A percentile compares a stretch with the other conserved stretches of the same genome.
These are phyloP conservation scores for Patella pellucida DNA, from an alignment of 2,888 invertebrate species.

Conservation along the genomic window DNA sequence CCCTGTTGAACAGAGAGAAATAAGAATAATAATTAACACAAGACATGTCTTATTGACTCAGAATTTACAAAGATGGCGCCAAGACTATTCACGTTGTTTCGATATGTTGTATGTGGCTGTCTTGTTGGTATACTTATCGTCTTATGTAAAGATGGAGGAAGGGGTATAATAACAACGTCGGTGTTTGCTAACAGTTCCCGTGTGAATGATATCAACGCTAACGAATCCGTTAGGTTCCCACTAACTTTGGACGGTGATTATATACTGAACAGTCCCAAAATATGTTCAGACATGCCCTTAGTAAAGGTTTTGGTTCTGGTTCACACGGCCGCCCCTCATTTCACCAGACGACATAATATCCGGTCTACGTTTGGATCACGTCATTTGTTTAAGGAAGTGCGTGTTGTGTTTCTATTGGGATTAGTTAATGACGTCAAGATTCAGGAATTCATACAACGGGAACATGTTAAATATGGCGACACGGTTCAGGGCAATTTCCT, in stretches of 20 bases:
- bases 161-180: too few relatives aligned
- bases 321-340: constrained; percentile 43
- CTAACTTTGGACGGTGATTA: constrained; percentile 30
- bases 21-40: too few relatives aligned
- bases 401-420: constrained; percentile 49
- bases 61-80: too few relatives aligned
- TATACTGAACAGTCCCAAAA: constrained; percentile 29
- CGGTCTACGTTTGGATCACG: constrained; percentile 48
- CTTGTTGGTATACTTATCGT: too few relatives aligned
- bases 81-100: too few relatives aligned
- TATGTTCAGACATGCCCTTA: constrained; percentile 29
- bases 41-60: too few relatives aligned
- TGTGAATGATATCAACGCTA: too few relatives aligned
- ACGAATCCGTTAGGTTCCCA: not conserved
- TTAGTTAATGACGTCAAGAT: constrained; percentile 26
- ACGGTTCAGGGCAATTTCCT: constrained; percentile 52
- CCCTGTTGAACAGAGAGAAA: too few relatives aligned
- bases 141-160: too few relatives aligned
- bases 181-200: too few relatives aligned
- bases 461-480: constrained; percentile 41
- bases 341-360: constrained; percentile 35
- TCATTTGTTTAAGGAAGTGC: constrained; percentile 31
- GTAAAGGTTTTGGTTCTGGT: constrained; percentile 35
- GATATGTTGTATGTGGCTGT: too few relatives aligned
- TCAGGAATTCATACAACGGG: constrained; percentile 37